Evolutionary conservation across 2,888 invertebrate genomes (phyloP).

Genomic region (Lasioglossum lativentre): DNA sequence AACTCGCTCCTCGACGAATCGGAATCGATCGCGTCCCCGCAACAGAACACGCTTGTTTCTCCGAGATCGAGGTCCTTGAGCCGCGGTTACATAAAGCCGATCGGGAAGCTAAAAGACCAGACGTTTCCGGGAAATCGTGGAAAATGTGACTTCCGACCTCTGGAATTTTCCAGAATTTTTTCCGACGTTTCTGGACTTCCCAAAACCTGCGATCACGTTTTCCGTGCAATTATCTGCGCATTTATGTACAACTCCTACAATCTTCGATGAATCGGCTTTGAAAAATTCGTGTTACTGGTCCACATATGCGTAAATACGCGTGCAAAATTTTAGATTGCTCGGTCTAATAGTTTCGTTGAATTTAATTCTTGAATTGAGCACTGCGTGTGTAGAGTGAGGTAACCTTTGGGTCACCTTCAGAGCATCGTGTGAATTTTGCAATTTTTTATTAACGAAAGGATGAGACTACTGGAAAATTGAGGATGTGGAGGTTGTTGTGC

Average conservation of each 20-base stretch:
- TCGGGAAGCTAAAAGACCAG: constrained; percentile 61
- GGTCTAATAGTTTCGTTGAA: background rate
- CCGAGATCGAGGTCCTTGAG: constrained; percentile 65
- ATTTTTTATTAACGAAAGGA: background rate
- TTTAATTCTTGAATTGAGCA: background rate
- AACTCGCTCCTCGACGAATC: constrained; percentile 26
- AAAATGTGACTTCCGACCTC: background rate
- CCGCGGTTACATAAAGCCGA: constrained; percentile 70
- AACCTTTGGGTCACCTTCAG: too few species aligned
- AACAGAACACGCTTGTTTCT: constrained; percentile 21
- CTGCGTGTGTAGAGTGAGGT: background rate
- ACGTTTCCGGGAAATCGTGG: constrained; percentile 41
- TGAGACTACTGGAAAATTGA: background rate
- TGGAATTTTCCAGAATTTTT: background rate
- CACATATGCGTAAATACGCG: background rate
- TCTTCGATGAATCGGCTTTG: background rate
- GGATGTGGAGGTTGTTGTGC: background rate
- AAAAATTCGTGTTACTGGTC: background rate
- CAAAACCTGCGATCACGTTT: too few species aligned
- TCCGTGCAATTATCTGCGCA: background rate
- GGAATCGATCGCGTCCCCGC: constrained; percentile 3
- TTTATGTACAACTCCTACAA: background rate
- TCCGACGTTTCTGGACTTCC: background rate
- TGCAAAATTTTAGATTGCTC: background rate
- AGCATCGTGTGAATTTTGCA: background rate